Base-by-base conservation (phyloP, 2,113 vertebrate species). In the Perccottus glenii region DNA sequence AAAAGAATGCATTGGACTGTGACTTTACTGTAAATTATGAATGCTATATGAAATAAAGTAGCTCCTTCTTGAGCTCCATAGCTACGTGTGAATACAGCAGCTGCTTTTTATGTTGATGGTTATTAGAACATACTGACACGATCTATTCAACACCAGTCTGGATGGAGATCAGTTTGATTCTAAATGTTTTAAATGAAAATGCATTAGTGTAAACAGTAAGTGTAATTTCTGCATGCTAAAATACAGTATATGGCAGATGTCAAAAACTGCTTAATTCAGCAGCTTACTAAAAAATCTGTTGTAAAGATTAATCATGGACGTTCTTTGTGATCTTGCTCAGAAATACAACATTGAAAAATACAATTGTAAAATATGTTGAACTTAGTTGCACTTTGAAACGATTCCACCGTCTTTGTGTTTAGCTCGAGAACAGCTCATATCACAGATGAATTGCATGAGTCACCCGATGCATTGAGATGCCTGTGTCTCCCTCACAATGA, bases 381-480 rank as follows among this genome's bases (percentile, higher is more conserved):
- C 35, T 66, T 64, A 72, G 69, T 67, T 57, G 46, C 46, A 40
- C 19, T 68, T 78, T 49, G 46, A 73, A 80, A 83, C 75, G n/a
- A 59, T 83, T 75, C 75, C 52, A 10, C 5, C 62, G 67, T 47
- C 51, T 61, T 75, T 60, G 59, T 50, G 49, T 47, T 47, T 42
- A 69, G 77, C 65, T 63, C 2, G 2, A 48, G 48, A 74, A 43
- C 53, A n/a, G 64, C 32, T 0, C 27, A 47, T 73, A 42, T 75
- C 19, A 6, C 38, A 80, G 67, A 77, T 83, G 70, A 86, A 87
- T 77, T 70, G 81, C 52, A 79, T 91, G 88, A 89, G 82, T 91
- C 81, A 90, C 71, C 73, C 57, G 40, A 84, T 83, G 81, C 77
- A 81, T 81, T 76, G 59, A 81, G 77, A 89, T 75, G 64, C 67